A percentile compares a stretch with the other conserved stretches of the same genome.
Conservation (phyloP, 2,113 vertebrate genomes). For the Ifrita kowaldi region DNA sequence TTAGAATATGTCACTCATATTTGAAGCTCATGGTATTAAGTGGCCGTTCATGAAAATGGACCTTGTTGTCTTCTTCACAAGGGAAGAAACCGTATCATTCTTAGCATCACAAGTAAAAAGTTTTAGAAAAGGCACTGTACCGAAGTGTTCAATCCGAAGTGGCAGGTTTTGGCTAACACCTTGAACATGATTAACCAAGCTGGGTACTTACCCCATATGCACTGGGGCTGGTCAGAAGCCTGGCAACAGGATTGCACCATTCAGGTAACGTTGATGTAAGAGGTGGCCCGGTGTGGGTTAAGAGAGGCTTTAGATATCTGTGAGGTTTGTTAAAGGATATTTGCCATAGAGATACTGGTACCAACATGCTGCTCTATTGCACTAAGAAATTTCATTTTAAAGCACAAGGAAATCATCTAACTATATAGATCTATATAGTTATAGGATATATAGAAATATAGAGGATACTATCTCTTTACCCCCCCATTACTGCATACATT, state of each 20-base stretch:
- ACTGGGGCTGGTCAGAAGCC: constrained; percentile 74
- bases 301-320: constrained; percentile 81
- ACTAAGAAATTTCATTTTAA: not conserved
- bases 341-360: not conserved
- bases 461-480: not conserved
- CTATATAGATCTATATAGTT: no score
- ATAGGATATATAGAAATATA: not conserved
- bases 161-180: not conserved
- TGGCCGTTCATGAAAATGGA: not conserved
- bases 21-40: not conserved
- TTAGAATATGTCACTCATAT: not conserved
- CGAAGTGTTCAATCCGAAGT: not conserved
- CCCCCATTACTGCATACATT: not conserved
- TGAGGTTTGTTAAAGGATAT: constrained; percentile 72
- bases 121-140: not conserved
- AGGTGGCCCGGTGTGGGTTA: constrained; percentile 81
- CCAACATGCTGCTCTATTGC: not conserved
- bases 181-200: not conserved
- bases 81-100: not conserved
- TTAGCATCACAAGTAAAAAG: not conserved
- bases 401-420: not conserved
- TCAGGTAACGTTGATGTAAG: constrained; percentile 76
- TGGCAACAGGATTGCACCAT: constrained; percentile 75
- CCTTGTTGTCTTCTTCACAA: not conserved
- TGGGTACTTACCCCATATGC: constrained; percentile 72